phyloP scores from a whole-genome alignment of 2,113 vertebrate genomes.

The Emydocephalus ijimae region DNA sequence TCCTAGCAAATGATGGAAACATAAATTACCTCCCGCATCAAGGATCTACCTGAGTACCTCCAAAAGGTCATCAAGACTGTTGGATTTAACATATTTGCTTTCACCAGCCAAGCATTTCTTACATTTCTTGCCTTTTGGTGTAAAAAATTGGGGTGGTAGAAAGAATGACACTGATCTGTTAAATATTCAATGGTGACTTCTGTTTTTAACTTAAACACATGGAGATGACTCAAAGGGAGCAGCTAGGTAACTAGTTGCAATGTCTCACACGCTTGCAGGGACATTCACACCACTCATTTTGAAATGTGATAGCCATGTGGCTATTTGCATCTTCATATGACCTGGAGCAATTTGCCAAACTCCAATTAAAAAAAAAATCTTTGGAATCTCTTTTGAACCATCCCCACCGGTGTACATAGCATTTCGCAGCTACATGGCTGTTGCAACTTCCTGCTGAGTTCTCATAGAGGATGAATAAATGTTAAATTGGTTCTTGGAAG shows the following conservation, averaged over 20 bases:
- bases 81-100: not conserved
- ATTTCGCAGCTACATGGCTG: not conserved
- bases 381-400: not conserved
- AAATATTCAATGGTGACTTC: constrained; percentile 1
- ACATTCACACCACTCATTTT: not conserved
- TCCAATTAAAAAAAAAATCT: not conserved
- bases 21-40: not conserved
- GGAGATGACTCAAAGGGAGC: constrained; percentile 1
- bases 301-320: not conserved
- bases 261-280: not conserved
- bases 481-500: not conserved
- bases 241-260: not conserved
- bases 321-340: not conserved
- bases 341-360: constrained; percentile 12
- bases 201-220: not conserved
- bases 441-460: not conserved
- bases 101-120: not conserved
- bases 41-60: fast-evolving
- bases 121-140: not conserved
- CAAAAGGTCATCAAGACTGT: not conserved
- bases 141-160: not conserved
- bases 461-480: not conserved
- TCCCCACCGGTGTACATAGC: too few relatives aligned
- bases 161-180: not conserved
- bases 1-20: not conserved